Base-by-base conservation (phyloP, 2,888 invertebrate genomes). In the Hecatera dysodea region DNA sequence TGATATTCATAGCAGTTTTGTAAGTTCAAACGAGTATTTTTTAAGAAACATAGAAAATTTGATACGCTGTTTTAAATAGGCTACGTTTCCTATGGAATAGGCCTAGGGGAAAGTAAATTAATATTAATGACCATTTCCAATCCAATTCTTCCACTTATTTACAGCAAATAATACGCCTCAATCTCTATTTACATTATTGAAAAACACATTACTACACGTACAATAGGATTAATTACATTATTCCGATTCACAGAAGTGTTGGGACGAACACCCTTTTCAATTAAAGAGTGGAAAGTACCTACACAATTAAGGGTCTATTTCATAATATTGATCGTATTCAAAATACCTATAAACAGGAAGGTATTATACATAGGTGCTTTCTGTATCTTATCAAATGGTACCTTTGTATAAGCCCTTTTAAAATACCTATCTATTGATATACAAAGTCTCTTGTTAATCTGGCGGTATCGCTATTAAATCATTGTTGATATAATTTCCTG, bases 191-290 rank as follows among this genome's bases (percentile, higher is more conserved):
- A 33, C 12, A 57, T 52, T 44, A 52, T 64, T 61, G 33, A 27
- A 42, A 64, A 78, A 46, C 48, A 48, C 48, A 62, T 68, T 65
- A 62, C n/a, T 56, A 53, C 48, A 53, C 75, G 29, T 46, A n/a
- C 52, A 53, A 33, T 48, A 44, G 36, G 62, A 80, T 78, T 68
- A 68, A 75, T 78, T 80, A 75, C 8, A 64, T 69, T 57, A 68
- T 69, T 80, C 53, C 15, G 39, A 64, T 63, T 61, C 42, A 79
- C 61, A 59, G 27, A 74, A 67, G 74, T 63, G 55, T 62, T 62
- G 67, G 59, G 36, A 44, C 56, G 33, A 55, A 59, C 55, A 67
- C 52, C 76, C 79, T 79, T 79, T 75, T 80, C 62, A 80, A 64
- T 75, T 78, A 57, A 78, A 63, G 42, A 64, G 15, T 50, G 29